Conservation (phyloP, 2,888 invertebrate genomes). For the Platycheirus rosarum region DNA sequence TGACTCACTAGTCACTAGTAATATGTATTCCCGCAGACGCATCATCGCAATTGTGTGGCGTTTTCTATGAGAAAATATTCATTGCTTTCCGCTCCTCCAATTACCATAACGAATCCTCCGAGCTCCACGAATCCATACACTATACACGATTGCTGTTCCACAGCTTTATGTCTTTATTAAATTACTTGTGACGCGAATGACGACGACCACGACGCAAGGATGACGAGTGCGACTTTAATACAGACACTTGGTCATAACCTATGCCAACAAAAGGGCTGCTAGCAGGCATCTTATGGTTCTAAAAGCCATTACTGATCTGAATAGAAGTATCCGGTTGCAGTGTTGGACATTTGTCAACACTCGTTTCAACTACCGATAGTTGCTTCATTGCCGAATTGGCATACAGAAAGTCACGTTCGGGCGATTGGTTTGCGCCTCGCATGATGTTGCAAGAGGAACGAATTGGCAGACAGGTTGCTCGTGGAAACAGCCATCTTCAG, state of each 20-base stretch:
- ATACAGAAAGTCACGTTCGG: conserved; percentile 67
- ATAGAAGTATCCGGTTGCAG: conserved; percentile 73
- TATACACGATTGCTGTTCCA: conserved; percentile 30
- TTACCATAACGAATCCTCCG: conserved; percentile 68
- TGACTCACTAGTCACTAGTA: conserved; percentile 36
- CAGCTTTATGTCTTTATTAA: conserved; percentile 72
- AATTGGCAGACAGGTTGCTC: conserved; percentile 64
- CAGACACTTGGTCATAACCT: conserved; percentile 68
- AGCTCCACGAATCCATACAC: conserved; percentile 33
- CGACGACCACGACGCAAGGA: conserved; percentile 21
- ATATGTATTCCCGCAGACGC: conserved; percentile 49
- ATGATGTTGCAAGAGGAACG: conserved; percentile 48
- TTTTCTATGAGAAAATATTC: conserved; percentile 25
- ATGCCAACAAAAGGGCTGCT: conserved; percentile 68
- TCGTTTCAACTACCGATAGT: conserved; percentile 34
- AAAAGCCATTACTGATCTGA: conserved; percentile 62
- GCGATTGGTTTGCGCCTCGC: conserved; percentile 52
- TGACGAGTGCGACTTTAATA: conserved; percentile 40
- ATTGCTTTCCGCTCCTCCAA: conserved; percentile 47
- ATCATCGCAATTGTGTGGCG: conserved; percentile 43
- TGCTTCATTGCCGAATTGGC: conserved; percentile 59
- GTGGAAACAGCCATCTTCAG: conserved; percentile 51
- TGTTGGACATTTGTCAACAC: conserved; percentile 61
- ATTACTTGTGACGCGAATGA: conserved; percentile 66
- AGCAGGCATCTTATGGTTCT: conserved; percentile 58